phyloP scores from a whole-genome alignment of 1,140 invertebrate genomes.

The Wasmannia auropunctata region DNA sequence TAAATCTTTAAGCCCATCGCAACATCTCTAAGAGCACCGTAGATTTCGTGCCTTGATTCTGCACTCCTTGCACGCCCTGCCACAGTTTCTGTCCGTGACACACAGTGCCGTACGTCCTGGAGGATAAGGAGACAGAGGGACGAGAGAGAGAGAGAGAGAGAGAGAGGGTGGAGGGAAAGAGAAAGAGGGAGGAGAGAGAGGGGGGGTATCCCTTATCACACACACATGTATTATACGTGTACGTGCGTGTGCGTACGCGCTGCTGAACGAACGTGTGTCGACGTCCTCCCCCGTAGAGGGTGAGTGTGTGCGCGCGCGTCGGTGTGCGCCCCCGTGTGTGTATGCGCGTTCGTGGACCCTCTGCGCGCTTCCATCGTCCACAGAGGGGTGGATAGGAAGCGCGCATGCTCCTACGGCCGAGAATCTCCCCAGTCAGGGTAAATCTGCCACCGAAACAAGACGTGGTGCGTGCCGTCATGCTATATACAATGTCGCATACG shows the following conservation, averaged over 20 bases:
- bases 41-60: constrained; percentile 59
- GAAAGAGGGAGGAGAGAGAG: too few species aligned
- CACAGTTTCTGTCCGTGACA: constrained; percentile 69
- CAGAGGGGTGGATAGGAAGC: constrained; percentile 76
- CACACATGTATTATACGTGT: background rate
- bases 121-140: constrained; percentile 50
- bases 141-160: background rate
- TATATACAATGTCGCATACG: constrained; percentile 73
- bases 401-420: constrained; percentile 83
- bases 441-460: constrained; percentile 84
- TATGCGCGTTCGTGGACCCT: constrained; percentile 64
- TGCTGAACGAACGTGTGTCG: constrained; percentile 13
- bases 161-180: too few species aligned
- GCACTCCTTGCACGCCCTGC: constrained; percentile 64
- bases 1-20: constrained; percentile 51
- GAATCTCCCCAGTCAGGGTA: constrained; percentile 84
- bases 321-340: constrained; percentile 36
- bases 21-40: constrained; percentile 35
- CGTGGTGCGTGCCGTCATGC: constrained; percentile 77
- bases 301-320: background rate
- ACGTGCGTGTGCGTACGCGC: constrained; percentile 35
- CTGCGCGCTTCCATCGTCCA: constrained; percentile 73
- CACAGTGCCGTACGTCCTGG: constrained; percentile 67
- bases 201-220: constrained; percentile 35
- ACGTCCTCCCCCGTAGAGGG: constrained; percentile 5